Evolutionary conservation across 92 coral and sea anemone genomes (phyloP), one percentile per base, ranked within the genome.

Genomic region (Micromussa lordhowensis): DNA sequence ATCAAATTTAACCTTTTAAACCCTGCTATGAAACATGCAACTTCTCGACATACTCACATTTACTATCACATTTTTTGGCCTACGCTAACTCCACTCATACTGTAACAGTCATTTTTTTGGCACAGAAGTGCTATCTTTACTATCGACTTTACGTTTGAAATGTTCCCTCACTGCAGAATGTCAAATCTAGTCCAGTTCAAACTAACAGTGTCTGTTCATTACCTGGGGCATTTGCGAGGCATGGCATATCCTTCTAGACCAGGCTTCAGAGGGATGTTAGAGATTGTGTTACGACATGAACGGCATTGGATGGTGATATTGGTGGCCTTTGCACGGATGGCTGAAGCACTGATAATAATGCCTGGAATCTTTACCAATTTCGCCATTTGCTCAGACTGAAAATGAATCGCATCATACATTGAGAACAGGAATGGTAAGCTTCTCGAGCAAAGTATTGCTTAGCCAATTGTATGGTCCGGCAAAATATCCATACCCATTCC

Each of bases 171-270:
- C 24, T 59, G 18, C 7, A 59, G 3, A 12, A 54, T 7, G 12
- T 44, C 51, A 18, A 59, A 21, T 21, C 66, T 4, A 59, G 28
- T 0, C 31, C 15, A 19, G 40, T 40, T 1, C 5, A 64, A 18
- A 16, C 16, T n/a, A 24, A 40, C 17, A 9, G n/a, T 21, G 0
- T 34, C 1, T 0, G 13, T 38, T 31, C 81, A 82, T 86, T 84
- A 97, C 99, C 97, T 91, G 83, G 99, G 99, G 77, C 99, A 97
- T 88, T 96, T 95, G 18, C 99, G 93, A 15, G 99, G 99, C 99
- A 97, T 97, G 6, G 99, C 98, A 90, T 97, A 97, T 77, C 99
- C 99, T 79, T 97, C 99, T 81, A 97, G 84, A 1, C 99, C 99
- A 10, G 99, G 99, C 71, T 94, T 97, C n/a, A 97, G 94, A 24